Percentiles rank a stretch among this genome's conserved stretches.
Conservation (phyloP, 2,113 vertebrate species). For the Miniopterus natalensis region DNA sequence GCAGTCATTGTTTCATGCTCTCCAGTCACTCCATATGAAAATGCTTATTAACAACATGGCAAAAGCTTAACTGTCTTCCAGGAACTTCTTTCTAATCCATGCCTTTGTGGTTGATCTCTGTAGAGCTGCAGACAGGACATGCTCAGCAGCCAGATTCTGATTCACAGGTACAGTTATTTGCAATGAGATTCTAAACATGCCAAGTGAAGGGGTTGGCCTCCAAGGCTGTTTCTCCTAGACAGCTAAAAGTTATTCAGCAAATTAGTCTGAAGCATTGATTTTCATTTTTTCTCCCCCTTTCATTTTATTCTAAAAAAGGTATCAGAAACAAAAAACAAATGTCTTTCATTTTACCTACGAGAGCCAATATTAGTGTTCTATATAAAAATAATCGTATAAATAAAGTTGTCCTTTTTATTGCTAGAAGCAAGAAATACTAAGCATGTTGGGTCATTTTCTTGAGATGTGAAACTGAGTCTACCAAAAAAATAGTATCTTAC, state of each 20-base stretch:
- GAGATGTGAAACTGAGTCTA: background rate
- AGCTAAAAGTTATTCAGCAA: slow-evolving; percentile 82
- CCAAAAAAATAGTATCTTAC: background rate
- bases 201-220: slow-evolving; percentile 65
- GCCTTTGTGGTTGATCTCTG: slow-evolving; percentile 54
- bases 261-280: slow-evolving; percentile 80
- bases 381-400: slow-evolving; percentile 84
- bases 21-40: slow-evolving; percentile 74
- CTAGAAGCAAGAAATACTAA: slow-evolving; percentile 74
- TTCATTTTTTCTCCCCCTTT: slow-evolving; percentile 5
- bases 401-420: slow-evolving; percentile 76
- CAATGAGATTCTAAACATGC: slow-evolving; percentile 80
- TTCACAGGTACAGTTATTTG: slow-evolving; percentile 73
- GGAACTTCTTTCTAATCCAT: slow-evolving; percentile 71
- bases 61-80: slow-evolving; percentile 75
- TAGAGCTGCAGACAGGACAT: background rate
- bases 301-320: slow-evolving; percentile 54
- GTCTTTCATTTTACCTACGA: slow-evolving; percentile 85
- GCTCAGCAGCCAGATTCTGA: slow-evolving; percentile 30
- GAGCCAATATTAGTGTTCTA: slow-evolving; percentile 72
- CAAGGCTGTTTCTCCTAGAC: slow-evolving; percentile 68
- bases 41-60: slow-evolving; percentile 77
- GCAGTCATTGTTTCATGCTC: slow-evolving; percentile 57
- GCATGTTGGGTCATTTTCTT: slow-evolving; percentile 54
- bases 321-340: slow-evolving; percentile 79